Evolutionary conservation across 2,888 invertebrate species (phyloP).

Genomic region (Eristalinus aeneus): DNA sequence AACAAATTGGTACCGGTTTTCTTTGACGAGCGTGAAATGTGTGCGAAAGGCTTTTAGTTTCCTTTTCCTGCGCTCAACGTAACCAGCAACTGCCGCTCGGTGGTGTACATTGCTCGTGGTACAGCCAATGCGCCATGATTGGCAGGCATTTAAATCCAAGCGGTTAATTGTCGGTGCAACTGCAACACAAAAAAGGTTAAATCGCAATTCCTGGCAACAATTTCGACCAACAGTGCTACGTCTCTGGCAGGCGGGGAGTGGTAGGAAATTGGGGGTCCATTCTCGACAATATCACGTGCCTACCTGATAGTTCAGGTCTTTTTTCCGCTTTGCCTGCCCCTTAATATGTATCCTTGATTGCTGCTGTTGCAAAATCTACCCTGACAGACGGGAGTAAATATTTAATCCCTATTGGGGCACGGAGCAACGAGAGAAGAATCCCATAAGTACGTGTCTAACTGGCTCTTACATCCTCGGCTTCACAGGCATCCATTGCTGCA

Average conservation of each 20-base stretch:
- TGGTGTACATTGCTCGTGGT: neutral
- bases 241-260: neutral
- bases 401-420: conserved; percentile 34
- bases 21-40: conserved; percentile 50
- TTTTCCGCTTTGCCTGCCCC: neutral
- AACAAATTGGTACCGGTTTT: conserved; percentile 61
- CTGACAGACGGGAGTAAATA: conserved; percentile 47
- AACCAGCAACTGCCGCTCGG: neutral
- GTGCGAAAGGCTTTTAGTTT: conserved; percentile 24
- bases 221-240: neutral
- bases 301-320: conserved; percentile 38
- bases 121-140: conserved; percentile 41
- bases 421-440: neutral
- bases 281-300: conserved; percentile 38
- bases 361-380: conserved; percentile 31
- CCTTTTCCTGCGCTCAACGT: neutral
- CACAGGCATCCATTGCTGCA: conserved; percentile 19
- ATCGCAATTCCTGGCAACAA: conserved; percentile 9
- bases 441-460: conserved; percentile 52
- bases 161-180: conserved; percentile 47
- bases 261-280: conserved; percentile 8
- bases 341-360: conserved; percentile 32
- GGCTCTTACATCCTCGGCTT: conserved; percentile 32
- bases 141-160: conserved; percentile 54
- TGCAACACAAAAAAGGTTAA: conserved; percentile 2